Evolutionary conservation across 2,888 invertebrate species (phyloP).

Genomic region (Caenorhabditis sinica): DNA sequence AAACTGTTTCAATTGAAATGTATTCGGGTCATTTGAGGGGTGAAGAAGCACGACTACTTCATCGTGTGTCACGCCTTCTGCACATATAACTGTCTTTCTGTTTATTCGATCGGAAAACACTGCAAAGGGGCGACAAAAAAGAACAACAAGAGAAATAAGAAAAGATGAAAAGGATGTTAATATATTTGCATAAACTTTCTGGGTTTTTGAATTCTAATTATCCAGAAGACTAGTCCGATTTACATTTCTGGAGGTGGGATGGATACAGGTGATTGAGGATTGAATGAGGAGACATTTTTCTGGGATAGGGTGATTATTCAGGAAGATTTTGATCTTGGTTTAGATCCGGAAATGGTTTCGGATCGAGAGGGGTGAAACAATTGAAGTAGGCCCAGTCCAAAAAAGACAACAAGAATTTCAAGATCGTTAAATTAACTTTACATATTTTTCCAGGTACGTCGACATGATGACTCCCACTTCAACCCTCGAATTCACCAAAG

Average conservation of each 20-base stretch:
- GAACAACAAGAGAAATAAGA: too few relatives aligned
- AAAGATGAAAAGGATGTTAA: slow-evolving; percentile 30
- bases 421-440: background rate
- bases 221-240: slow-evolving; percentile 19
- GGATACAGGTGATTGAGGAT: slow-evolving; percentile 4
- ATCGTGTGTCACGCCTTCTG: slow-evolving; percentile 27
- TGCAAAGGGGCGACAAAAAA: background rate
- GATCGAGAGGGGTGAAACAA: background rate
- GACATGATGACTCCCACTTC: slow-evolving; percentile 88
- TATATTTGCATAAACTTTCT: slow-evolving; percentile 57
- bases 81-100: slow-evolving; percentile 51
- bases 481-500: slow-evolving; percentile 93
- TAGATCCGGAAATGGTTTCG: background rate
- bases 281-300: too few relatives aligned
- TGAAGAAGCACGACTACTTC: slow-evolving; percentile 31
- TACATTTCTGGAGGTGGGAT: slow-evolving; percentile 24
- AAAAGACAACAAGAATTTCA: background rate
- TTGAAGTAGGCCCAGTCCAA: background rate
- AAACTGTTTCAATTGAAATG: slow-evolving; percentile 32
- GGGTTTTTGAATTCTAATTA: slow-evolving; percentile 39
- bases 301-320: background rate
- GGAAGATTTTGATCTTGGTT: background rate
- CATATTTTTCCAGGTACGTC: slow-evolving; percentile 43
- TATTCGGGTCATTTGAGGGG: slow-evolving; percentile 50
- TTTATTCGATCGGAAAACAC: slow-evolving; percentile 56